Percentiles rank a stretch among this genome's conserved stretches.
These are phyloP conservation scores for Acanthosepion pharaonis DNA, from an alignment of 2,888 invertebrate genomes.

Conservation along the genomic window DNA sequence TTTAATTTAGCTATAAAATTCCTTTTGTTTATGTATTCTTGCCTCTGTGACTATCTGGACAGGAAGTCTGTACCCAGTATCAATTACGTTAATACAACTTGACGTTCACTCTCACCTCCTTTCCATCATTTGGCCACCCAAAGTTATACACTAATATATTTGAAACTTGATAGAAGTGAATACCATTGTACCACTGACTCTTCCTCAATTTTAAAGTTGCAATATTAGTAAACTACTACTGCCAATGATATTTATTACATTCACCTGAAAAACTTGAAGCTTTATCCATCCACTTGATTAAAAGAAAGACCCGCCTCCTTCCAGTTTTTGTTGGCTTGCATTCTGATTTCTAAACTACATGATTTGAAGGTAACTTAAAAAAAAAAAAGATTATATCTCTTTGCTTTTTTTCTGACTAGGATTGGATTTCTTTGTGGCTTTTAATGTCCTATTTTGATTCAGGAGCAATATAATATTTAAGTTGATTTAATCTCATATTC, in stretches of 20 bases:
- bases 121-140: no score
- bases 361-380: neutral
- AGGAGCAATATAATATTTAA: neutral
- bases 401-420: neutral
- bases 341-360: neutral
- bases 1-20: neutral
- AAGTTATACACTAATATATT: no score
- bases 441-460: neutral
- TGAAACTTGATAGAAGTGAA: no score
- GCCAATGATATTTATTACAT: neutral
- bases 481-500: neutral
- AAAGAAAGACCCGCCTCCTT: neutral
- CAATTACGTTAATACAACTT: neutral
- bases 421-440: neutral
- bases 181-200: neutral
- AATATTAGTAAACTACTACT: neutral
- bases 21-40: neutral
- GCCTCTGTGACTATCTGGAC: neutral
- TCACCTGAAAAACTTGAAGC: neutral
- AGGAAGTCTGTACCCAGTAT: conserved; percentile 4
- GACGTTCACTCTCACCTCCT: neutral
- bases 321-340: neutral
- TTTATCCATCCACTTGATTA: neutral
- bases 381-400: neutral
- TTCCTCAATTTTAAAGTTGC: no score